Percentiles rank a stretch among this genome's conserved stretches.
phyloP scores from a whole-genome alignment of 2,797 vertebrate genomes.

The Sebastes iracundus region DNA sequence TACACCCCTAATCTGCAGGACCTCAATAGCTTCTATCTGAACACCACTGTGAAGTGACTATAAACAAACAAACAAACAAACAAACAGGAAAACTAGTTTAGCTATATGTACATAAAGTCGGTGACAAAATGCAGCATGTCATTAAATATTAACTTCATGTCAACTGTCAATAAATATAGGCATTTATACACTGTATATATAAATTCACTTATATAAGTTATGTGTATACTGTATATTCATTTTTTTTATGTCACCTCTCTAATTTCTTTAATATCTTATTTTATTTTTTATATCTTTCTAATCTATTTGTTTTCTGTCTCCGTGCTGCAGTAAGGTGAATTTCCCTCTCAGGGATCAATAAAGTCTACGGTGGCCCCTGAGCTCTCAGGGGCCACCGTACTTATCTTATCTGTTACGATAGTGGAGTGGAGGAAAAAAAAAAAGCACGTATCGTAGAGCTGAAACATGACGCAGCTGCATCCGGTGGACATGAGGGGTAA shows the following conservation, averaged over 20 bases:
- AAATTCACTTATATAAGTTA: not conserved
- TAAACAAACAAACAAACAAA: not conserved
- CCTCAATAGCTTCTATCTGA: not conserved
- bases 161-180: constrained; percentile 10
- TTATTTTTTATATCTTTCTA: not conserved
- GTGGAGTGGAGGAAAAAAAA: not conserved
- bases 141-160: constrained; percentile 11
- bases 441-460: not conserved
- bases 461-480: constrained; percentile 2
- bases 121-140: not conserved
- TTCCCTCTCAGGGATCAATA: not conserved
- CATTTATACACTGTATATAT: constrained; percentile 20
- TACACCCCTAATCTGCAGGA: not conserved
- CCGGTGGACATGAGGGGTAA: not conserved
- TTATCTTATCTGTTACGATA: not conserved
- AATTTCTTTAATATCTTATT: not conserved
- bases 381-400: not conserved
- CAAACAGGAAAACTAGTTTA: not conserved
- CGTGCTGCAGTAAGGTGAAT: not conserved
- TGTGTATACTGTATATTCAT: not conserved
- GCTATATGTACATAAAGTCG: not conserved
- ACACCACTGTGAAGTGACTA: not conserved
- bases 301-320: not conserved
- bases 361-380: not conserved
- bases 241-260: not conserved